Evolutionary conservation across 2,888 invertebrate species (phyloP).

Genomic region (Fissipunctia ypsillon): DNA sequence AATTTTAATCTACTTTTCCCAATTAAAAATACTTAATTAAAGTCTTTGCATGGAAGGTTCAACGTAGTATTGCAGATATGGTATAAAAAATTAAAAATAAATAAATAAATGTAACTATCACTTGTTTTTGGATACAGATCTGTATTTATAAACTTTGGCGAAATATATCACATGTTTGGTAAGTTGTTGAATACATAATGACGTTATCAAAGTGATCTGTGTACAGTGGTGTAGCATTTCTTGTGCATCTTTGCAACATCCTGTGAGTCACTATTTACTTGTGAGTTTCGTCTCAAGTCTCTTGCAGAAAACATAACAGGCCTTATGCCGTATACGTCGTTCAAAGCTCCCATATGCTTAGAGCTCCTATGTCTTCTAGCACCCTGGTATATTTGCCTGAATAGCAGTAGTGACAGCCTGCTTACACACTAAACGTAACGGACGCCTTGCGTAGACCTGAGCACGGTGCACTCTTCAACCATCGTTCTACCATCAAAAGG

Average conservation of each 20-base stretch:
- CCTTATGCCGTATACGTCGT: no score
- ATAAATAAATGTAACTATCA: not conserved
- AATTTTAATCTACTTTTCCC: conserved; percentile 38
- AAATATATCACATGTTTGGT: not conserved
- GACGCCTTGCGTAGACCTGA: conserved; percentile 99
- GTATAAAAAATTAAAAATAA: not conserved
- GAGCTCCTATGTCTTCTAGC: not conserved
- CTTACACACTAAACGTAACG: conserved; percentile 99
- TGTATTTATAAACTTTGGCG: not conserved
- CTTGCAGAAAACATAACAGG: not conserved
- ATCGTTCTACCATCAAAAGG: not conserved
- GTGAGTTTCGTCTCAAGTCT: not conserved
- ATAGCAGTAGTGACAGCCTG: conserved; percentile 99
- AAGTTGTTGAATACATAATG: not conserved
- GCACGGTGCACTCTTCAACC: conserved; percentile 99
- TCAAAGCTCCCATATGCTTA: not conserved
- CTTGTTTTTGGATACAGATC: not conserved
- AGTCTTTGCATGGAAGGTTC: not conserved
- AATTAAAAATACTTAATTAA: conserved; percentile 26
- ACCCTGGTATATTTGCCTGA: conserved; percentile 90
- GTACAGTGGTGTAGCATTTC: not conserved
- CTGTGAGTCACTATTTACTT: not conserved
- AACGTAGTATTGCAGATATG: not conserved
- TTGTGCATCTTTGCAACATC: conserved; percentile 13
- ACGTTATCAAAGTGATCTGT: not conserved